Evolutionary conservation across 2,113 vertebrate genomes (phyloP), one percentile per base, ranked within the genome.

Genomic region (Chaetops frenatus): DNA sequence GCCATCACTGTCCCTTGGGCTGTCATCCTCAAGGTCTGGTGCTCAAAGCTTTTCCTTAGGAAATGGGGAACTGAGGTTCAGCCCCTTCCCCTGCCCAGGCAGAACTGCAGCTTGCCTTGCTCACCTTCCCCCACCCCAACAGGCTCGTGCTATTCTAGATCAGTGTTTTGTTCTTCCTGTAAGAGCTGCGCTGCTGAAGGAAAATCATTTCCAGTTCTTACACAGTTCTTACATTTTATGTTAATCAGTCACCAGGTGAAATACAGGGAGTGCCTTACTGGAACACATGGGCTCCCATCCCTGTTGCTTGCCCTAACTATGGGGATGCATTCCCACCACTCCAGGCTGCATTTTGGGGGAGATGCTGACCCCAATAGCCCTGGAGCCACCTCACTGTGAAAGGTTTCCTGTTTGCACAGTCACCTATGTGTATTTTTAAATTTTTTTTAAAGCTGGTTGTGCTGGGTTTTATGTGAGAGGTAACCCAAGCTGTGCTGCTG

Each of bases 61-160:
- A 74, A 58, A 8, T 10, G 15, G 5, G 20, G 25, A 25, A 23
- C n/a, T 45, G 31, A 28, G 29, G 42, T n/a, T 86, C 74, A 78
- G 51, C 23, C 69, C 12, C 42, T 72, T 65, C 12, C 38, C 16
- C 18, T 78, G 51, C 4, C 58, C 42, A 17, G 8, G 44, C 27
- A 28, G 51, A 91, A 22, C n/a, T n/a, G 17, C 50, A 80, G 20
- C 14, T 94, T 94, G 72, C 12, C 17, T 69, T 90, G 74, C 23
- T 31, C 23, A 12, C 29, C 18, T 80, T 58, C 12, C 16, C 24
- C 8, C 0, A 7, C 15, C 33, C 54, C 0, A 0, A 33, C 1
- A 1, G 58, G 11, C 56, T 77, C 0, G 0, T 29, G 60, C 44
- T 80, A 0, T 76, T 91, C 58, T 62, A 38, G 24, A 31, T 57